phyloP scores from a whole-genome alignment of 2,797 vertebrate species.

The Xiphophorus birchmanni region DNA sequence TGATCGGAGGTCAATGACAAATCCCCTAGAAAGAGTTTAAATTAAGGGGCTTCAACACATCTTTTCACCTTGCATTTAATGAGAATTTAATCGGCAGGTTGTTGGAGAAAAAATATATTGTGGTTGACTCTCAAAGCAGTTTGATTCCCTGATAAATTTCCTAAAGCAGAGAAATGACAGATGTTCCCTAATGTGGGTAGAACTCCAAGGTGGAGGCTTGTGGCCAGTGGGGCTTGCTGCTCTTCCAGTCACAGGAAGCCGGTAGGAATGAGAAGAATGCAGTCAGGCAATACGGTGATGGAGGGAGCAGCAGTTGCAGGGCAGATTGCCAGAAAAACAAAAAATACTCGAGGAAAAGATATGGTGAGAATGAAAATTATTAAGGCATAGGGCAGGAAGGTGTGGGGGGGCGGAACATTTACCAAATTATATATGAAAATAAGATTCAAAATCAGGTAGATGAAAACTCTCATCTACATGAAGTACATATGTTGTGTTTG shows the following conservation, averaged over 20 bases:
- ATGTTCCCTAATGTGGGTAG: constrained; percentile 44
- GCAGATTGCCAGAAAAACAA: constrained; percentile 66
- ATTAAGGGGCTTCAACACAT: constrained; percentile 7
- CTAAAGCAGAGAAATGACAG: constrained; percentile 27
- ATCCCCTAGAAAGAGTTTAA: not conserved
- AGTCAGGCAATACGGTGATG: constrained; percentile 72
- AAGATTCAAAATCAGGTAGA: not conserved
- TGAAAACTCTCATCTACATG: not conserved
- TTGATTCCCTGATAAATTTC: constrained; percentile 7
- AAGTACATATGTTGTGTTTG: not conserved
- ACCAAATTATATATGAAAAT: constrained; percentile 6
- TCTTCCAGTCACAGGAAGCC: constrained; percentile 78
- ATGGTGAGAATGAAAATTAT: constrained; percentile 40
- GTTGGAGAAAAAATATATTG: not conserved
- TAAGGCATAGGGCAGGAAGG: not conserved
- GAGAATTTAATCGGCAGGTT: not conserved
- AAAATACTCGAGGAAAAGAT: constrained; percentile 45
- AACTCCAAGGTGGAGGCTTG: constrained; percentile 67
- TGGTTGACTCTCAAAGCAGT: not conserved
- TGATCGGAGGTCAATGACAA: constrained; percentile 8
- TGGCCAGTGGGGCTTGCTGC: constrained; percentile 63
- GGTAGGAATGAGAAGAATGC: constrained; percentile 80
- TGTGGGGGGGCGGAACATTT: not conserved
- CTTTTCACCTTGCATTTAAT: constrained; percentile 7
- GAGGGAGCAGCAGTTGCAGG: constrained; percentile 72